Evolutionary conservation across 1,140 invertebrate species (phyloP).

Genomic region (Pseudomyrmex gracilis): DNA sequence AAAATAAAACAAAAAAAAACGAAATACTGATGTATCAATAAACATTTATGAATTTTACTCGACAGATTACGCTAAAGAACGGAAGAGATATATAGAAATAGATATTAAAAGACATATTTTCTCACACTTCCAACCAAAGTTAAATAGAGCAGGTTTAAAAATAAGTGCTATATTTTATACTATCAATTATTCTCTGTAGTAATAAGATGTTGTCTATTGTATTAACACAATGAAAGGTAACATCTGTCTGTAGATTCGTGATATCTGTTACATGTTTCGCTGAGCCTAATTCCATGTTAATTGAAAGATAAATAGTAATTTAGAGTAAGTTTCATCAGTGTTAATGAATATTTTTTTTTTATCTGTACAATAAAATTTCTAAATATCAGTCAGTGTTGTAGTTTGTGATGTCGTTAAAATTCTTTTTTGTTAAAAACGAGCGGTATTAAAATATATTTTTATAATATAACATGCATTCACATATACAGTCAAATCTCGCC

Average conservation of each 20-base stretch:
- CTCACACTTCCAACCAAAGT: constrained; percentile 57
- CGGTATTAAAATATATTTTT: constrained; percentile 67
- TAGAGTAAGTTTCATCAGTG: not conserved
- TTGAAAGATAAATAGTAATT: constrained; percentile 8
- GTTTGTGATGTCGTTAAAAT: constrained; percentile 54
- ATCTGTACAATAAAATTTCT: not conserved
- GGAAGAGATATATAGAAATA: constrained; percentile 5
- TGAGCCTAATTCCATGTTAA: constrained; percentile 41
- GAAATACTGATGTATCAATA: constrained; percentile 2
- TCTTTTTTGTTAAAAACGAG: constrained; percentile 54
- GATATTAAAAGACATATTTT: constrained; percentile 30
- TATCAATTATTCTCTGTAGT: constrained; percentile 44
- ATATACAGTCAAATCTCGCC: too few species aligned
- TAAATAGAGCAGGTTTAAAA: constrained; percentile 42
- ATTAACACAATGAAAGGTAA: not conserved
- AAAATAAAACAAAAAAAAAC: constrained; percentile 6
- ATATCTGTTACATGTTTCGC: constrained; percentile 19
- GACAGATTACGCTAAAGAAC: constrained; percentile 1
- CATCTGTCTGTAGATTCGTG: not conserved
- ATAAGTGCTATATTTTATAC: constrained; percentile 35
- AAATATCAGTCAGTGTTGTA: constrained; percentile 38
- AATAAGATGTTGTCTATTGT: constrained; percentile 4
- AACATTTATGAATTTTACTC: constrained; percentile 22
- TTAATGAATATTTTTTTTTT: not conserved
- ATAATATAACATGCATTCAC: constrained; percentile 19